Evolutionary conservation across 1,140 invertebrate species (phyloP), one percentile per base, ranked within the genome.

Genomic region (Drosophila funebris): DNA sequence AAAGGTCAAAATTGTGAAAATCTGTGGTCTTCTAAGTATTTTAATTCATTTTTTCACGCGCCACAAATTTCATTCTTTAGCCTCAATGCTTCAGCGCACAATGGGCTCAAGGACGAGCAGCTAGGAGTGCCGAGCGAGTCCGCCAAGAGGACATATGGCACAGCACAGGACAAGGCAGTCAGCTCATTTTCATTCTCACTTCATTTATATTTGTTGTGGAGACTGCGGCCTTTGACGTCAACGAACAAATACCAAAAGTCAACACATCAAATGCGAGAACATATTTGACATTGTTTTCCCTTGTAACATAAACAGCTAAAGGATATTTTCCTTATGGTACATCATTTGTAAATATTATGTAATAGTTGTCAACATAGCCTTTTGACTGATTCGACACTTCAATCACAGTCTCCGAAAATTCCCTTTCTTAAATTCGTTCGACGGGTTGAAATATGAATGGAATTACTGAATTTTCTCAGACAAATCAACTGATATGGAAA

Each of bases 1-100:
- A 88, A 88, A 82, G 67, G 78, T 73, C 61, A 57, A 39, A 39
- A 71, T 68, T 68, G 43, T 56, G 44, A 44, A 54, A 44, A 29
- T 60, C 31, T 37, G 31, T 4, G 39, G 43, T 46, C 29, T 3
- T 29, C 33, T 58, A 37, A 14, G 57, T 62, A 67, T 70, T 78
- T 82, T 75, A 73, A 71, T 84, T 71, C 60, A 75, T 63, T 83
- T 44, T 36, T 39, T 60, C 71, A 75, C 71, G 75, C 79, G 57
- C 71, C 73, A 63, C 31, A 67, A 78, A 75, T 63, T 78, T 67
- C 27, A 37, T 43, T 71, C 67, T 61, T 39, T 56, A 33, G 53
- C 71, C 76, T 56, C 43, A 18, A 50, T 14, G 61, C 43, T n/a
- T 52, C 64, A 78, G 29, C 50, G 63, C 61, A 77, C 78, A 82